Evolutionary conservation across 2,888 invertebrate genomes (phyloP), one percentile per base, ranked within the genome.

Genomic region (Leucoptera coffeella): DNA sequence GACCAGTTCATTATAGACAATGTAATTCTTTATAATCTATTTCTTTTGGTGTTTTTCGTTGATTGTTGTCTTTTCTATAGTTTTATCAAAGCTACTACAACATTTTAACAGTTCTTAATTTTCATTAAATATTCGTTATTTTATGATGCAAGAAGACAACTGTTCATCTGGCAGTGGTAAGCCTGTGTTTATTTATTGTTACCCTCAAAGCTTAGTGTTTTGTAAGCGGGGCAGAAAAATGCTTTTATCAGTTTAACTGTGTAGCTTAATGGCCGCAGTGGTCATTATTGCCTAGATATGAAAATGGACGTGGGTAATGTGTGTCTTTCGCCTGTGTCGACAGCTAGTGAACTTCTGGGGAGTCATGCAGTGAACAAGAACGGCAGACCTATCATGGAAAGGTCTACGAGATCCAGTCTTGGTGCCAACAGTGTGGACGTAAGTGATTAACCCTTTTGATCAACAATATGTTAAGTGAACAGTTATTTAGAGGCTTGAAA

Each of bases 311-410:
- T 49, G 52, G 41, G 46, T 60, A 61, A 58, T 53, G 50, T 54
- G 36, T 46, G 39, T 41, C 54, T 55, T 55, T 55, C 55, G 40
- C 54, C 53, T 47, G 55, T 51, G 46, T 55, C 42, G 51, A 49
- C 51, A 69, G 69, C 61, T 36, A 67, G 61, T 50, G 69, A 67
- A 50, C 51, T 67, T 41, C 52, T 69, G 59, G 69, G 62, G 45
- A 61, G 59, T 58, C 64, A 69, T 65, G 67, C 55, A 37, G 50
- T 64, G 52, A 56, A 52, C 28, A 54, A 57, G 45, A 58, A 62
- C 45, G 64, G 64, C 47, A 45, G n/a, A n/a, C n/a, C n/a, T n/a
- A n/a, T n/a, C n/a, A 67, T 67, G 67, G 64, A 61, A 43, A 48
- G 54, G 44, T 69, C 65, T 33, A 45, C 53, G 34, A n/a, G n/a